Base-by-base conservation (phyloP, 2,113 vertebrate species). In the Typhlomys cinereus region DNA sequence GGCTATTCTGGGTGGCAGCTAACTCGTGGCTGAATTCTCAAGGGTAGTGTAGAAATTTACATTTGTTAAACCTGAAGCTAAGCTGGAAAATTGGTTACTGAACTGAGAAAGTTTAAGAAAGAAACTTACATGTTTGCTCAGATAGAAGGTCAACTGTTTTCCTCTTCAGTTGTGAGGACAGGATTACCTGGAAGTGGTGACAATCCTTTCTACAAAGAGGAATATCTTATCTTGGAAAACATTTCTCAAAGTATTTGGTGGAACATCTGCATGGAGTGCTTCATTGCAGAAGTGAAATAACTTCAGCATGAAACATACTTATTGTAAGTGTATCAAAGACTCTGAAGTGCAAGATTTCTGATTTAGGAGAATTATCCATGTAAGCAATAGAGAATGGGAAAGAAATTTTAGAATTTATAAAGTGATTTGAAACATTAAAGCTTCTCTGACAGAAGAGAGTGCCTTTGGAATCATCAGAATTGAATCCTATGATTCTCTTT, bases 61-160 rank as follows among this genome's bases (percentile, higher is more conserved):
- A 54, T 89, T 92, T 71, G 64, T 36, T 90, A 44, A 95, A 84
- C 85, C 70, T 91, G 88, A 90, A 94, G 69, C 15, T 54, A 86
- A 88, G 82, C 93, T 74, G 39, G 66, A 70, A 92, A 91, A 93
- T 70, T 95, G 85, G 90, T 93, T 90, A 70, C 52, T 34, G 36
- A 79, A 93, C 71, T 93, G 91, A 93, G 85, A 83, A 94, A 94
- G 66, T 88, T 92, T 94, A 80, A 92, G 90, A 93, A 15, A 79
- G 79, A 93, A 93, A 93, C 50, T 88, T 80, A 54, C 11, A 46
- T 90, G 88, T 36, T 92, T 90, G 75, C 48, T 91, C 66, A 93
- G 88, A 86, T 46, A 83, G 48, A 85, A 86, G 89, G 70, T 95
- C 75, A 96, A 79, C 70, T 62, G 13, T 90, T 95, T n/a, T 94